Base-by-base conservation (phyloP, 2,113 vertebrate species). In the Candoia aspera region DNA sequence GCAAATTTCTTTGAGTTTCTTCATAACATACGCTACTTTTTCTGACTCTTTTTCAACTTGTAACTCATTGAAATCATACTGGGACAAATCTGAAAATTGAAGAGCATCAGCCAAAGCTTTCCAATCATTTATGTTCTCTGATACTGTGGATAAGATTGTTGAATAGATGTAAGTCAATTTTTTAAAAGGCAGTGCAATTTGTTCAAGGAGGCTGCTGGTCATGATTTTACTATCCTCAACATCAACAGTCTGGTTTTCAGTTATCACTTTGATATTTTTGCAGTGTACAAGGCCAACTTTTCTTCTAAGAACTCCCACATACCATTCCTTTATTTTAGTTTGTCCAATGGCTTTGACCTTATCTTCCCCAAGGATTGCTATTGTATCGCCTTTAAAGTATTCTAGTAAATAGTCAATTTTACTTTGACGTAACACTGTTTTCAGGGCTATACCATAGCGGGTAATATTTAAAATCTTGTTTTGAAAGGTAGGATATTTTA, bases 131-230 rank as follows among this genome's bases (percentile, higher is more conserved):
- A 99, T 96, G 68, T 98, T 98, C 94, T 99, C 98, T 0, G 98
- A 98, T 60, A 99, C 98, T 87, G 98, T 95, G 0, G 98, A 98
- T 94, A 99, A 97, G 94, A 99, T 98, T 92, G 98, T 97, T 0
- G 99, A 98, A 94, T 99, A 99, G 97, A 99, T 99, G 90, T 99
- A 99, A 17, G 99, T 99, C 90, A 99, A 94, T 95, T 98, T 99
- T 96, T 98, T 99, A 95, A 99, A 98, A 11, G 99, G 99, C 93
- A 98, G 90, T 0, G 97, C 95, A 94, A 99, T 98, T 96, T 99
- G 98, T 94, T 99, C 97, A 88, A 99, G 95, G 58, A 99, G 98
- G 88, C 96, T 96, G 90, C 94, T 95, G 17, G 98, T 98, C 94
- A 97, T 98, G 89, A 99, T 62, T 57, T 96, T 94, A 86, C 97